Percentiles rank a stretch among this genome's conserved stretches.
Evolutionary conservation across 2,113 vertebrate genomes (phyloP).

Genomic region (Prionailurus viverrinus): DNA sequence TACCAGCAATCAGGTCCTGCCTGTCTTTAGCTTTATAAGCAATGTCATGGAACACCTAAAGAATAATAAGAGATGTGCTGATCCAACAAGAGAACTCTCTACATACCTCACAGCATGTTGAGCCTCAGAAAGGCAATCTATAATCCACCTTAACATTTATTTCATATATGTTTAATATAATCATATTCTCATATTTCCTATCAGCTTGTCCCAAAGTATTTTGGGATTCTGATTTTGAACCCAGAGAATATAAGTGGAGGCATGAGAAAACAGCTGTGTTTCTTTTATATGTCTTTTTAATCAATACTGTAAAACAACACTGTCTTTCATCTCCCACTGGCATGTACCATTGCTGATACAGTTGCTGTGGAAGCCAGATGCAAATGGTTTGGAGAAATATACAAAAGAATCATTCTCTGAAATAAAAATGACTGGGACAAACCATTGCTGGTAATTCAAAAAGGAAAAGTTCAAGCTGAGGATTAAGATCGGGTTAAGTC

Average conservation of each 20-base stretch:
- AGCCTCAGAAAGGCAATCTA: not conserved
- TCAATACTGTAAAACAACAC: not conserved
- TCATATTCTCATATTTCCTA: not conserved
- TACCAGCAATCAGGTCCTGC: slow-evolving; percentile 96
- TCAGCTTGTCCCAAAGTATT: not conserved
- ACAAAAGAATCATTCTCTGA: slow-evolving; percentile 17
- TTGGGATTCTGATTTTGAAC: not conserved
- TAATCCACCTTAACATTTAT: not conserved
- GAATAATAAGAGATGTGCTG: not conserved
- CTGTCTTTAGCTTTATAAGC: slow-evolving; percentile 99
- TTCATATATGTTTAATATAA: not conserved
- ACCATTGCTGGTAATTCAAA: not conserved
- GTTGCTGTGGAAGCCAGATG: not conserved
- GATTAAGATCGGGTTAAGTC: not conserved
- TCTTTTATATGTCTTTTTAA: not conserved
- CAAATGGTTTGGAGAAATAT: slow-evolving; percentile 53
- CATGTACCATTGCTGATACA: not conserved
- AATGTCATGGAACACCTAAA: slow-evolving; percentile 98
- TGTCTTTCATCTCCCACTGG: not conserved
- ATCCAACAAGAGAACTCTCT: not conserved
- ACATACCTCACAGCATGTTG: not conserved
- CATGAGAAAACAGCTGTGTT: not conserved
- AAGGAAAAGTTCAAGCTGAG: slow-evolving; percentile 56
- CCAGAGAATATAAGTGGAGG: not conserved
- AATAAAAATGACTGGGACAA: slow-evolving; percentile 22